Percentiles rank a stretch among this genome's conserved stretches.
phyloP scores from a whole-genome alignment of 2,113 vertebrate species.

The Trochalopteron elliotii region DNA sequence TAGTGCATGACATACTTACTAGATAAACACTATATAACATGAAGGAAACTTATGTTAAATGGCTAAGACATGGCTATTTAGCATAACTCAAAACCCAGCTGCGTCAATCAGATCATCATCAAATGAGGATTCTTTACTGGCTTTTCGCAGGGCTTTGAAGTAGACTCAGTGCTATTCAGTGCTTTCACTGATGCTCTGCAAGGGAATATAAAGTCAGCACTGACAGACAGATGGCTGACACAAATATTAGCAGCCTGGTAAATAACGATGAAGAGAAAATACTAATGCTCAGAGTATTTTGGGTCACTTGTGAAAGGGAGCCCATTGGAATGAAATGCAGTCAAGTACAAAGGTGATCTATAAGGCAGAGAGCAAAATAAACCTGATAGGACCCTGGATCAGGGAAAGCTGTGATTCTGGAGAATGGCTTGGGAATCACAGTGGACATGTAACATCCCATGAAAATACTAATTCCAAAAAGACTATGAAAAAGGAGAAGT shows the following conservation, averaged over 20 bases:
- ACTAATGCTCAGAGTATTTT: not conserved
- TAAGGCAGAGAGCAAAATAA: not conserved
- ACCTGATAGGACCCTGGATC: not conserved
- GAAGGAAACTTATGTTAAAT: conserved; percentile 49
- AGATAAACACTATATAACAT: conserved; percentile 38
- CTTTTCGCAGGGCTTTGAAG: conserved; percentile 54
- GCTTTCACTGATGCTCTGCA: conserved; percentile 41
- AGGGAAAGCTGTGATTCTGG: not conserved
- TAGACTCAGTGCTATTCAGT: conserved; percentile 38
- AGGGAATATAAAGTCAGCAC: conserved; percentile 53
- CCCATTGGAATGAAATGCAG: not conserved
- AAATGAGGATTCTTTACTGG: conserved; percentile 39
- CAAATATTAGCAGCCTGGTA: conserved; percentile 60
- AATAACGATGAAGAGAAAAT: conserved; percentile 28
- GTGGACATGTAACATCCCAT: not conserved
- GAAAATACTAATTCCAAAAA: not conserved
- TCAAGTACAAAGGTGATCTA: not conserved
- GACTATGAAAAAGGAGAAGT: not conserved
- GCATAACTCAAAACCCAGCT: conserved; percentile 57
- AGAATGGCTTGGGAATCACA: not conserved
- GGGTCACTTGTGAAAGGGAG: not conserved
- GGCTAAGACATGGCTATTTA: conserved; percentile 43
- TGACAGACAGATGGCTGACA: conserved; percentile 60
- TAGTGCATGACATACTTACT: conserved; percentile 31
- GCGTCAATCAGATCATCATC: conserved; percentile 57